Base-by-base conservation (phyloP, 2,797 vertebrate species). In the Podargus strigoides region DNA sequence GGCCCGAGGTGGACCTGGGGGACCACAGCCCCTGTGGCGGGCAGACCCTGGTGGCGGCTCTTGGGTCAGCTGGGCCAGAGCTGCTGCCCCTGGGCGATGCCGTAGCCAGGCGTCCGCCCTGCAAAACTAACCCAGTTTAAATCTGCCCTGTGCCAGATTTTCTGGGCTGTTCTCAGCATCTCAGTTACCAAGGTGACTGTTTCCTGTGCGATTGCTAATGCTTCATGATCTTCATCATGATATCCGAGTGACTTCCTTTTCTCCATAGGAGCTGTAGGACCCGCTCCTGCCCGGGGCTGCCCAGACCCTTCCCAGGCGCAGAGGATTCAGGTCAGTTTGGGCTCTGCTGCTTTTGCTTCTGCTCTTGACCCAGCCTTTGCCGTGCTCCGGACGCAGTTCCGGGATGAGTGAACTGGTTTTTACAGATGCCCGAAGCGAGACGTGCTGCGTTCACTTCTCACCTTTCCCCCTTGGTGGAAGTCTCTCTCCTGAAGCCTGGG, bases 121-220 rank as follows among this genome's bases (percentile, higher is more conserved):
- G 46, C 63, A 26, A 26, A 81, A 36, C 49, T 64, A 42, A 87
- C 80, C 85, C 39, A 73, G 62, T 81, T 85, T 68, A 72, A 72
- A 9, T 27, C 58, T 94, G 77, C 68, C 75, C 88, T 76, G 64
- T 84, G 70, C 79, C 74, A 79, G 90, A 86, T 90, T 91, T 90
- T 83, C 90, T 72, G 84, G 80, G 87, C 82, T 96, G 80, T 86
- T 94, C 85, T 89, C 91, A 78, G 92, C 89, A 94, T 95, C 91
- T 64, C 20, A 9, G 95, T 95, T 94, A 75, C 81, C 91, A 95
- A 67, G 73, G 90, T 94, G 94, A 95, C 92, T 58, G 93, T 80
- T 97, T 97, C 95, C 96, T 95, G 94, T 93, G 84, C 12, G 50
- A 87, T 76, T 47, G 87, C 59, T 80, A 73, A 42, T 70, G 94